A percentile compares a stretch with the other conserved stretches of the same genome.
phyloP scores from a whole-genome alignment of 1,140 invertebrate species.

The Rhynchophorus ferrugineus region DNA sequence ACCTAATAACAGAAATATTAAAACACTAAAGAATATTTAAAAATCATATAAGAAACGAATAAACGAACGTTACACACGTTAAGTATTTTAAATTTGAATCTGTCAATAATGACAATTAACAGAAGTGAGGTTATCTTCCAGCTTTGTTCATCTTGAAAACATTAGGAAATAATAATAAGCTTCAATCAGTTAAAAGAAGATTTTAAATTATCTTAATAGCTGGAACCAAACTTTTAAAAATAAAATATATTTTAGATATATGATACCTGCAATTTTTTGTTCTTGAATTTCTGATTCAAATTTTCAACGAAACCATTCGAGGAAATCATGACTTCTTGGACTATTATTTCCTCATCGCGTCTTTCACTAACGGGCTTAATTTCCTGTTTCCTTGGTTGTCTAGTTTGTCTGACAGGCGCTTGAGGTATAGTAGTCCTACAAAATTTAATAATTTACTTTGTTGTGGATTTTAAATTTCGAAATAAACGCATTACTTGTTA shows the following conservation, averaged over 20 bases:
- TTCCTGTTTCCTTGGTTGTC: constrained; percentile 35
- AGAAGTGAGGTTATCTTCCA: too few species aligned
- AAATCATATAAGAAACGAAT: too few species aligned
- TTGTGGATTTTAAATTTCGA: neutral
- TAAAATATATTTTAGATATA: neutral
- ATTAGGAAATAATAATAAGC: too few species aligned
- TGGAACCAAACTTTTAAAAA: too few species aligned
- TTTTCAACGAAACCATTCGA: constrained; percentile 33
- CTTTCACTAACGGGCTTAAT: constrained; percentile 33
- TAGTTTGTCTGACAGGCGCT: constrained; percentile 30
- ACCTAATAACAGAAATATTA: too few species aligned
- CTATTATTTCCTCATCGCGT: constrained; percentile 35
- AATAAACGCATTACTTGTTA: constrained; percentile 13
- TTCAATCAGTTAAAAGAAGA: too few species aligned
- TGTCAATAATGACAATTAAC: neutral
- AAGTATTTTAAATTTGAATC: neutral
- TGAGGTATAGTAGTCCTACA: constrained; percentile 33
- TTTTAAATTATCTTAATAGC: too few species aligned
- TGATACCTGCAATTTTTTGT: constrained; percentile 18
- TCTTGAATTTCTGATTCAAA: constrained; percentile 12
- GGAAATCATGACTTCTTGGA: constrained; percentile 36
- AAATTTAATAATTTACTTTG: neutral
- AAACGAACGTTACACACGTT: too few species aligned
- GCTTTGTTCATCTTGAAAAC: too few species aligned
- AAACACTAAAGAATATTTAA: too few species aligned